A percentile compares a stretch with the other conserved stretches of the same genome.
phyloP scores from a whole-genome alignment of 2,113 vertebrate species.

The Gavia stellata region DNA sequence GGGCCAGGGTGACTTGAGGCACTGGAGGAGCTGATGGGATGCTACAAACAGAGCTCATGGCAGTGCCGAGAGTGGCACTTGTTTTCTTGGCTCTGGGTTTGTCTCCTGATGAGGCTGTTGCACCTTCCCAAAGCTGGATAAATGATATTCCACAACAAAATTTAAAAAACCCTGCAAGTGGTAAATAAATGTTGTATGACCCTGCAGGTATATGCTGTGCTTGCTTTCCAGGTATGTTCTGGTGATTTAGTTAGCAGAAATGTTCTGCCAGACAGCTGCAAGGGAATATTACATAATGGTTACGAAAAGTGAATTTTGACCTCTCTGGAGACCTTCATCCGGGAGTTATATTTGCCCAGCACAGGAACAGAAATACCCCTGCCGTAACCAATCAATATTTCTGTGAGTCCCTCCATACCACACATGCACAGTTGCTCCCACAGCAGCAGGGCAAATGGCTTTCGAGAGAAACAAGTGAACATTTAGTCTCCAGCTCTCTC shows the following conservation, averaged over 20 bases:
- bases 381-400: neutral
- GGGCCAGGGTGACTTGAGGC: neutral
- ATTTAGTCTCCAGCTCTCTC: neutral
- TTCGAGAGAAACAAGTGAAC: neutral
- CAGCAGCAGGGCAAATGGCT: neutral
- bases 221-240: neutral
- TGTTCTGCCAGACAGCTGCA: neutral
- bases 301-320: conserved; percentile 21
- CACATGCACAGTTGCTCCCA: rapidly evolving
- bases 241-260: conserved; percentile 30
- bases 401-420: neutral
- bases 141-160: neutral
- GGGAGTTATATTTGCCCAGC: neutral
- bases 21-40: neutral
- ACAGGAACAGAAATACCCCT: neutral
- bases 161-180: neutral
- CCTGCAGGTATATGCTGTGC: neutral
- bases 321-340: neutral
- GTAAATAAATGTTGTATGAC: conserved; percentile 23
- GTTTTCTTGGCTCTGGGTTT: neutral
- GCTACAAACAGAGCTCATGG: neutral
- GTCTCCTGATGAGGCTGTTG: neutral
- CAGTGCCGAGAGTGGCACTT: neutral
- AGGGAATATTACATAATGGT: conserved; percentile 2
- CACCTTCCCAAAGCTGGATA: neutral